A percentile compares a stretch with the other conserved stretches of the same genome.
These are phyloP conservation scores for Neofelis nebulosa DNA, from an alignment of 2,113 vertebrate species.

Conservation along the genomic window DNA sequence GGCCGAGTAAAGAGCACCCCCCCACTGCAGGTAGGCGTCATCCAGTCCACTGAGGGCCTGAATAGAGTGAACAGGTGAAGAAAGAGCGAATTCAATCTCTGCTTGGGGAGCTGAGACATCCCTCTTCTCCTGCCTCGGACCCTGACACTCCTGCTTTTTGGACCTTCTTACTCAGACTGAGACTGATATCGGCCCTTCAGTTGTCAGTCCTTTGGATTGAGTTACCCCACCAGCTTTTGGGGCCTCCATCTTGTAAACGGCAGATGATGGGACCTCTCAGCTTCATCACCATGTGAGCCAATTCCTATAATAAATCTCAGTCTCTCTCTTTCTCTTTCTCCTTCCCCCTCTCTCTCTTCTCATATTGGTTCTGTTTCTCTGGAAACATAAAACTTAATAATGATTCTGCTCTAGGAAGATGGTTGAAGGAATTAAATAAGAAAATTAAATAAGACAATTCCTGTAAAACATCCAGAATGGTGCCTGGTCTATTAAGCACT, in stretches of 20 bases:
- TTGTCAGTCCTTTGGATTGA: not conserved
- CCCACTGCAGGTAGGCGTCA: not conserved
- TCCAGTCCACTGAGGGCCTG: not conserved
- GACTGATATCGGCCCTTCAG: rapidly evolving
- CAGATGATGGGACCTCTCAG: not conserved
- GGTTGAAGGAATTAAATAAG: not conserved
- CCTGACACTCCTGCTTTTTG: not conserved
- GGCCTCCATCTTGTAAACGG: not conserved
- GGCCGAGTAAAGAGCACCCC: not conserved
- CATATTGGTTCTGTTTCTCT: not conserved
- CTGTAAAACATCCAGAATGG: not conserved
- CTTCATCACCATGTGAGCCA: not conserved
- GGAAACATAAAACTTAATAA: not conserved
- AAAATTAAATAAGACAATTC: not conserved
- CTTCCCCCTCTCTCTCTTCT: not conserved
- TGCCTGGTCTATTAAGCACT: not conserved
- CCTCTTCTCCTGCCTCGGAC: not conserved
- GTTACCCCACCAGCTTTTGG: not conserved
- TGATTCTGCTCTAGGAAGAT: not conserved
- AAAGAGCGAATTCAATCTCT: not conserved
- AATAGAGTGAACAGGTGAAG: not conserved
- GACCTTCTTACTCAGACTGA: not conserved
- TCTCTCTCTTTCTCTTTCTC: not conserved
- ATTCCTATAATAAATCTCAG: not conserved
- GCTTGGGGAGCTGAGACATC: not conserved